Percentiles rank a stretch among this genome's conserved stretches.
Conservation (phyloP, 1,140 invertebrate species). For the Drosophila biarmipes region DNA sequence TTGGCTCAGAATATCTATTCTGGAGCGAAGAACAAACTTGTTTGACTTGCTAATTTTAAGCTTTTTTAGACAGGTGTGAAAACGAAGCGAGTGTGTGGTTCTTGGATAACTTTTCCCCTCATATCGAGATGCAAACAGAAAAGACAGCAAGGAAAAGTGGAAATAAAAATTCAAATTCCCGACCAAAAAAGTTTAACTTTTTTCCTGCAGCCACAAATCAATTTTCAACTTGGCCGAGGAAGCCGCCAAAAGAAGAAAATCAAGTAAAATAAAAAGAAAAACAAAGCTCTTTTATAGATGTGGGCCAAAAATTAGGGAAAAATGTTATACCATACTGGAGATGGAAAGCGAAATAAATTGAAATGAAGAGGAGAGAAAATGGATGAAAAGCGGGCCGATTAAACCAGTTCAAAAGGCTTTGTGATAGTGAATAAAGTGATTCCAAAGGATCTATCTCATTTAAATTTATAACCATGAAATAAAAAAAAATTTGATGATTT, state of each 20-base stretch:
- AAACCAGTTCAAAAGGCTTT: constrained; percentile 2
- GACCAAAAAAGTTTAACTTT: constrained; percentile 39
- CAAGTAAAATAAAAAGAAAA: constrained; percentile 18
- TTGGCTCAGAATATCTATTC: constrained; percentile 3
- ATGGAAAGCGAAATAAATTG: constrained; percentile 12
- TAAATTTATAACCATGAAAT: no score
- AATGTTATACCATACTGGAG: constrained; percentile 5
- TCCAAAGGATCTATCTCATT: neutral
- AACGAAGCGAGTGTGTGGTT: constrained; percentile 8
- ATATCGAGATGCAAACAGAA: constrained; percentile 21
- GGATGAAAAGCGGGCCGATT: constrained; percentile 17
- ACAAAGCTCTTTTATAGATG: constrained; percentile 21
- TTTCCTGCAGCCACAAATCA: constrained; percentile 65
- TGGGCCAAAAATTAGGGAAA: constrained; percentile 47
- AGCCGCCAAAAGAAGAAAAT: neutral
- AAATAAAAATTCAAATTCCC: constrained; percentile 61
- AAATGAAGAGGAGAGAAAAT: constrained; percentile 1
- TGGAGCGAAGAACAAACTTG: constrained; percentile 1
- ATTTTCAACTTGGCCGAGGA: constrained; percentile 51
- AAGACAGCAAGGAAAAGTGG: constrained; percentile 2
- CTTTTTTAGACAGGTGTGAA: constrained; percentile 37
- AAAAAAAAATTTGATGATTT: no score
- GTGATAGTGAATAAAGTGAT: neutral
- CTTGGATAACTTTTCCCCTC: constrained; percentile 26
- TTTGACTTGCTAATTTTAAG: constrained; percentile 46